phyloP scores from a whole-genome alignment of 53 echinoderm and acorn worm genomes.

The Arbacia lixula region DNA sequence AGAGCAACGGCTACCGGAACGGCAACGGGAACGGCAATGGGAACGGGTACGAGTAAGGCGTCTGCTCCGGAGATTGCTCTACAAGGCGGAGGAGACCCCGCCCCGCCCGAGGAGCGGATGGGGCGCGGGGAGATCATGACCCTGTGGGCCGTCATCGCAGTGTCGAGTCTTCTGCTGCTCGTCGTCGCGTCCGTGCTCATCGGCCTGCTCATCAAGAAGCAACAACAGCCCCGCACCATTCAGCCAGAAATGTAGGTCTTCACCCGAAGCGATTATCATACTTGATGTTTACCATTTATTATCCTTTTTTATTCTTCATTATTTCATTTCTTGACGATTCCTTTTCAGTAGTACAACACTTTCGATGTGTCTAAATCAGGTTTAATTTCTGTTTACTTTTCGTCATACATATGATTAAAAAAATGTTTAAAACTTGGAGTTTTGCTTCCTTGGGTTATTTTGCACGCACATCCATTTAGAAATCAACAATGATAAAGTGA shows the following conservation, averaged over 20 bases:
- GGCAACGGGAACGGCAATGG: not conserved
- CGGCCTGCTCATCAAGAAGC: conserved; percentile 29
- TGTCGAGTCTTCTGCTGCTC: conserved; percentile 35
- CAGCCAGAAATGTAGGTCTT: conserved; percentile 36
- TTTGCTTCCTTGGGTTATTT: no score
- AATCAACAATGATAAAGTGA: no score
- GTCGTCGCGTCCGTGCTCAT: conserved; percentile 38
- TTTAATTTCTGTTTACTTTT: no score
- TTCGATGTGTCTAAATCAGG: no score
- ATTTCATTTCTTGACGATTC: no score
- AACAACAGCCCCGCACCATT: conserved; percentile 1
- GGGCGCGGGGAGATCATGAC: conserved; percentile 33
- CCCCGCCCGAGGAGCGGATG: conserved; percentile 19
- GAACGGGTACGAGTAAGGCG: conserved; percentile 14
- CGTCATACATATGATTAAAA: no score
- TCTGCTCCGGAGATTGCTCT: conserved; percentile 32
- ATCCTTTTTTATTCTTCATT: no score
- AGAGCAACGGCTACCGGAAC: conserved; percentile 13
- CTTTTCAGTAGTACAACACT: no score
- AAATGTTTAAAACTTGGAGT: no score
- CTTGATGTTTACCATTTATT: no score
- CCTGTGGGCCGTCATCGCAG: conserved; percentile 45
- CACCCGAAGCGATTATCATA: no score
- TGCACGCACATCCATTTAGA: no score
- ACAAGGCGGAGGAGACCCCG: conserved; percentile 11